Percentiles rank a stretch among this genome's conserved stretches.
These are phyloP conservation scores for Charanyca ferruginea DNA, from an alignment of 2,888 invertebrate genomes.

Conservation along the genomic window DNA sequence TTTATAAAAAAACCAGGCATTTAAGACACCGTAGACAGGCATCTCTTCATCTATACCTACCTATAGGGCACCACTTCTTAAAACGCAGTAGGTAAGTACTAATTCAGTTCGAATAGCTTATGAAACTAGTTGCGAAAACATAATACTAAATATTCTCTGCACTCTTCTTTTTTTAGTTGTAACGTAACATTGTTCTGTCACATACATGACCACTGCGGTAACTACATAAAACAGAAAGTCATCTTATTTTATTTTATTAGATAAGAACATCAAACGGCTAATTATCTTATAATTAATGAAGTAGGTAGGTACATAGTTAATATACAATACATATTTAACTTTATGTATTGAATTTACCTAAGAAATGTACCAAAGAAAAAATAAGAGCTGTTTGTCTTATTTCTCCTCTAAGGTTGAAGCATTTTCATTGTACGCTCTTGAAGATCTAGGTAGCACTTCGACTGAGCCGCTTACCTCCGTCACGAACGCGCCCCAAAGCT, in stretches of 20 bases:
- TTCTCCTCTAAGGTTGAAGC: slow-evolving; percentile 52
- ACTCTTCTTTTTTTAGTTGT: background rate
- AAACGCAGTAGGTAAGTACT: background rate
- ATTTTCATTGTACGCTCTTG: slow-evolving; percentile 58
- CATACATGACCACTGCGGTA: background rate
- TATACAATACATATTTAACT: background rate
- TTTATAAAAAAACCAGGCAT: no score
- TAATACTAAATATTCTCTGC: background rate
- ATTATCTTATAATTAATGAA: no score
- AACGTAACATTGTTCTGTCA: background rate
- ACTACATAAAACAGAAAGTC: no score
- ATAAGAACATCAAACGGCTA: no score
- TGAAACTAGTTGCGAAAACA: background rate
- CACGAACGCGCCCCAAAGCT: slow-evolving; percentile 71
- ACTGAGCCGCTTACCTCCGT: slow-evolving; percentile 82
- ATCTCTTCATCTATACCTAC: no score
- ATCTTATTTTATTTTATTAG: no score
- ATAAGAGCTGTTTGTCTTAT: slow-evolving; percentile 21
- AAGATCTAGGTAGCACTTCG: slow-evolving; percentile 64
- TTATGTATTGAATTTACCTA: background rate
- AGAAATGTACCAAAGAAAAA: background rate
- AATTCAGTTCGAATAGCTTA: no score
- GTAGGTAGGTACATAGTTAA: no score
- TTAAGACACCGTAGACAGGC: no score
- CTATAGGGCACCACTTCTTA: background rate